Percentiles rank a stretch among this genome's conserved stretches.
phyloP scores from a whole-genome alignment of 2,888 invertebrate species.

The Autographa gamma region DNA sequence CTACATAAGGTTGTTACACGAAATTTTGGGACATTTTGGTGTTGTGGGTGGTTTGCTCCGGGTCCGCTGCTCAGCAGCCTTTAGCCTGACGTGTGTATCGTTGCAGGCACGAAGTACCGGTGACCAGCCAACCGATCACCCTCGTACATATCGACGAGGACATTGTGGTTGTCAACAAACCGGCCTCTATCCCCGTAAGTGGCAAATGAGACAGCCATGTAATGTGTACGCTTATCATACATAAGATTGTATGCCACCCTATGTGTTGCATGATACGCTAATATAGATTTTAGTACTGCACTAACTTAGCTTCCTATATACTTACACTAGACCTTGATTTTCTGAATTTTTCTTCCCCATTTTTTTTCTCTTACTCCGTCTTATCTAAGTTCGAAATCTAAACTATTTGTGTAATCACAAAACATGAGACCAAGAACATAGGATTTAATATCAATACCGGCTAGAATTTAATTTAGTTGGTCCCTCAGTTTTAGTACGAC shows the following conservation, averaged over 20 bases:
- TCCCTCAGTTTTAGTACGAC: slow-evolving; percentile 46
- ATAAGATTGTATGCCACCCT: slow-evolving; percentile 75
- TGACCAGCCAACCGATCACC: slow-evolving; percentile 98
- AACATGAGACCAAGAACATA: slow-evolving; percentile 13
- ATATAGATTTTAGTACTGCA: slow-evolving; percentile 43
- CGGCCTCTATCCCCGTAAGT: slow-evolving; percentile 99
- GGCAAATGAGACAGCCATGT: slow-evolving; percentile 94
- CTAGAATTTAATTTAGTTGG: slow-evolving; percentile 53
- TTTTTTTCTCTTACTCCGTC: background rate
- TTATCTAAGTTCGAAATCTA: background rate
- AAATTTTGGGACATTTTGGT: slow-evolving; percentile 25
- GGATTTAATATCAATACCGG: slow-evolving; percentile 30
- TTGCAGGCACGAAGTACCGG: slow-evolving; percentile 99
- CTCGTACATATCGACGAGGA: slow-evolving; percentile 99
- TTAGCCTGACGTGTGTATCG: slow-evolving; percentile 86
- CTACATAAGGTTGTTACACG: slow-evolving; percentile 32
- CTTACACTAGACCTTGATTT: slow-evolving; percentile 13
- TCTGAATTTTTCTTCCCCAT: background rate
- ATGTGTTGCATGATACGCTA: slow-evolving; percentile 64
- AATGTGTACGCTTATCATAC: slow-evolving; percentile 92
- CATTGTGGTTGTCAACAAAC: slow-evolving; percentile 99
- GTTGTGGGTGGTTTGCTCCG: slow-evolving; percentile 64
- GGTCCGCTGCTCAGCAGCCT: slow-evolving; percentile 62
- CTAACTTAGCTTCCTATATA: slow-evolving; percentile 42
- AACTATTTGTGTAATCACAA: background rate